Evolutionary conservation across 2,888 invertebrate genomes (phyloP).

Genomic region (Seira musarum): DNA sequence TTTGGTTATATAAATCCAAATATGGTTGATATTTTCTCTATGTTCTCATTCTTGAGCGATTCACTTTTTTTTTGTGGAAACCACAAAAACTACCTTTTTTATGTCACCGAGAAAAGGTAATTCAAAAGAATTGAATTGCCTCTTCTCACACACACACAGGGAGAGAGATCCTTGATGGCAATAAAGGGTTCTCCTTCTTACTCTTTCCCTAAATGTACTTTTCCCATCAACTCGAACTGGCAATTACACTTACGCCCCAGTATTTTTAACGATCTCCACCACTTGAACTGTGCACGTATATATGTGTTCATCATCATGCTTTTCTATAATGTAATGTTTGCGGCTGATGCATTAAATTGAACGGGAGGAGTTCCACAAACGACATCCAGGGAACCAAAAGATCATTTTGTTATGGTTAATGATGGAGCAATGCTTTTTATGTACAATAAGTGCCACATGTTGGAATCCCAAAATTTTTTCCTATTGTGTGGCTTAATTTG

Average conservation of each 20-base stretch:
- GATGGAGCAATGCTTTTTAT: slow-evolving; percentile 24
- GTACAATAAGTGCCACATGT: slow-evolving; percentile 31
- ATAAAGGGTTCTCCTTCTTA: slow-evolving; percentile 38
- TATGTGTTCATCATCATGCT: no score
- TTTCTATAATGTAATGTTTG: slow-evolving; percentile 7
- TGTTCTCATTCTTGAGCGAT: background rate
- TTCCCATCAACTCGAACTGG: slow-evolving; percentile 19
- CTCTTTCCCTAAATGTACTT: slow-evolving; percentile 23
- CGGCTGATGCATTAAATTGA: background rate
- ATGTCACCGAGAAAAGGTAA: slow-evolving; percentile 56
- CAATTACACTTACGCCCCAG: slow-evolving; percentile 48
- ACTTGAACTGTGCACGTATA: background rate
- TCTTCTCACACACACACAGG: no score
- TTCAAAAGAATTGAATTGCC: slow-evolving; percentile 58
- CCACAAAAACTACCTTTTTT: slow-evolving; percentile 42
- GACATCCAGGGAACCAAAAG: background rate
- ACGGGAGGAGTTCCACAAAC: background rate
- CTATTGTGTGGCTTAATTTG: slow-evolving; percentile 50
- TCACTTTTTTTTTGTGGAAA: background rate
- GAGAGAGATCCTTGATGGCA: slow-evolving; percentile 47
- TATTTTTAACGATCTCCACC: no score
- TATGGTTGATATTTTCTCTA: slow-evolving; percentile 40
- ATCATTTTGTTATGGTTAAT: slow-evolving; percentile 43
- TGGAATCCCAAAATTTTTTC: slow-evolving; percentile 30
- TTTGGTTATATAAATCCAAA: slow-evolving; percentile 33